A percentile compares a stretch with the other conserved stretches of the same genome.
phyloP scores from a whole-genome alignment of 2,113 vertebrate genomes.

The Rattus rattus region DNA sequence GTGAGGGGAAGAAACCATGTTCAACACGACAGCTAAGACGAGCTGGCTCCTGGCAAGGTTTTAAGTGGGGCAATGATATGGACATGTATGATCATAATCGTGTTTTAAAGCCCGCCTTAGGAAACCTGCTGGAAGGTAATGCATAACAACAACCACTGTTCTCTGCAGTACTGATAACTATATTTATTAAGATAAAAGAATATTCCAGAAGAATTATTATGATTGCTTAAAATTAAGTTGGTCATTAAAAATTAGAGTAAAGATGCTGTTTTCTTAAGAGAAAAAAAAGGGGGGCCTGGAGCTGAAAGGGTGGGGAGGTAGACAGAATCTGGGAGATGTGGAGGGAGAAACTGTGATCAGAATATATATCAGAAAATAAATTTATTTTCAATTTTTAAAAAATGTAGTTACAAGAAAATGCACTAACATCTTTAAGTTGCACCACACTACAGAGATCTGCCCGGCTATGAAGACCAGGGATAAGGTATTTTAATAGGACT shows the following conservation, averaged over 20 bases:
- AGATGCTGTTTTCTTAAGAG: neutral
- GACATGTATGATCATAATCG: neutral
- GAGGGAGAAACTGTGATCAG: neutral
- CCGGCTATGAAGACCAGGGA: neutral
- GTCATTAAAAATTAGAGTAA: constrained; percentile 14
- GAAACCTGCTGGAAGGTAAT: neutral
- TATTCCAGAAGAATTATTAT: neutral
- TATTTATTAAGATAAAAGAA: constrained; percentile 61
- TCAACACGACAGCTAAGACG: neutral
- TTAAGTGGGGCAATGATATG: neutral
- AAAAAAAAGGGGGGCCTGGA: neutral
- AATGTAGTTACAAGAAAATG: constrained; percentile 36
- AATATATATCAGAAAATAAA: neutral
- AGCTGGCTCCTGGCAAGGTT: neutral
- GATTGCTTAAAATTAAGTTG: constrained; percentile 38
- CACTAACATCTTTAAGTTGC: neutral
- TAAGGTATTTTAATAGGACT: neutral
- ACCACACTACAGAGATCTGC: neutral
- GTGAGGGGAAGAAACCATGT: neutral
- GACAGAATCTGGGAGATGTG: neutral
- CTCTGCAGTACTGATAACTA: constrained; percentile 4
- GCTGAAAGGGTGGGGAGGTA: neutral
- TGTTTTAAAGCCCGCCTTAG: constrained; percentile 20
- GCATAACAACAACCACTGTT: neutral
- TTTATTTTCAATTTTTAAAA: neutral